These are phyloP conservation scores for Lasioglossum villosulum DNA, from an alignment of 2,888 invertebrate genomes.

Conservation along the genomic window DNA sequence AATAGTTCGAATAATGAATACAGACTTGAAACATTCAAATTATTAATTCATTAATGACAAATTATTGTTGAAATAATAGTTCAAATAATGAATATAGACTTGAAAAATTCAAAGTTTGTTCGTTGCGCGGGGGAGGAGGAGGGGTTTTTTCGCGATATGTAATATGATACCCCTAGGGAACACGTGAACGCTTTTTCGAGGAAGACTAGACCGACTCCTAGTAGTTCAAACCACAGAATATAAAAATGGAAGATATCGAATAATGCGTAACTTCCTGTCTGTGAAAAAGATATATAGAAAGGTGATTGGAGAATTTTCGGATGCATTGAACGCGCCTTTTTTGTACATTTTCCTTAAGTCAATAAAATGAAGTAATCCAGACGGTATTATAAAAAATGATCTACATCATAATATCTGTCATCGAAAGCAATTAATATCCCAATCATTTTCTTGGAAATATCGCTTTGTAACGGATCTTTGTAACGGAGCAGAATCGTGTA, in stretches of 20 bases:
- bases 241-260: background rate
- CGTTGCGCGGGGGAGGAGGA: no score
- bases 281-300: background rate
- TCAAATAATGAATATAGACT: no score
- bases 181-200: no score
- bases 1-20: no score
- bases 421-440: background rate
- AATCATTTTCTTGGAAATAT: constrained; percentile 1
- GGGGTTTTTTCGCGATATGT: no score
- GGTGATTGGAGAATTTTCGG: background rate
- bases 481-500: background rate
- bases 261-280: background rate
- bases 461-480: background rate
- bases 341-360: background rate
- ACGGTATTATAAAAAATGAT: background rate
- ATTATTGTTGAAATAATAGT: no score
- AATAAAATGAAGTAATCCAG: background rate
- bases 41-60: no score
- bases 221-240: background rate
- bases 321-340: background rate
- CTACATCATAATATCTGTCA: background rate
- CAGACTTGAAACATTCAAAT: no score
- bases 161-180: no score
- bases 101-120: no score
- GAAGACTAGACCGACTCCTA: no score